Evolutionary conservation across 1,140 invertebrate genomes (phyloP).

Genomic region (Lutraria rhynchaena): DNA sequence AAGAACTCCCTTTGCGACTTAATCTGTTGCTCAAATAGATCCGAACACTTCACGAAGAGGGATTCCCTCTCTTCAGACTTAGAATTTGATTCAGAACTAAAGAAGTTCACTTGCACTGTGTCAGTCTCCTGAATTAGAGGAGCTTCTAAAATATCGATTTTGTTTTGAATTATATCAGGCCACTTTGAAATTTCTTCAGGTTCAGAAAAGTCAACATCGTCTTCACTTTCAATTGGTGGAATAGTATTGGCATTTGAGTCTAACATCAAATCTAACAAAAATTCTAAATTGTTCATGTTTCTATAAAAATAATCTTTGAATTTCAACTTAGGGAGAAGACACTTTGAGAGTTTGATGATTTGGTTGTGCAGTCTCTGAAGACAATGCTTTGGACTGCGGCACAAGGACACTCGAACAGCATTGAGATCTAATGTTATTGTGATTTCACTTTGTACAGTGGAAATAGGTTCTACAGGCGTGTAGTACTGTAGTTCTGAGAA

Average conservation of each 20-base stretch:
- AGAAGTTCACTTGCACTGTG: constrained; percentile 22
- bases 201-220: not conserved
- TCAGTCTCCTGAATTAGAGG: constrained; percentile 32
- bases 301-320: constrained; percentile 51
- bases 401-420: constrained; percentile 44
- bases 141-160: constrained; percentile 2
- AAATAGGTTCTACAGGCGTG: not conserved
- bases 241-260: constrained; percentile 21
- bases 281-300: constrained; percentile 54
- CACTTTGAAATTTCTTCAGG: not conserved
- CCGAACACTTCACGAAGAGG: constrained; percentile 17
- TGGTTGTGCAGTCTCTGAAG: constrained; percentile 36
- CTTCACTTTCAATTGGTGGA: not conserved
- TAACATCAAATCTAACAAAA: constrained; percentile 45
- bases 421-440: constrained; percentile 55
- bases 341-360: constrained; percentile 17
- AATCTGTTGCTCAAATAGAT: constrained; percentile 53
- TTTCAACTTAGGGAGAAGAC: constrained; percentile 18
- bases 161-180: not conserved
- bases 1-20: constrained; percentile 47
- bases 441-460: constrained; percentile 41
- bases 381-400: constrained; percentile 38
- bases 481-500: not conserved
- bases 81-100: not conserved
- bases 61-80: constrained; percentile 24